Evolutionary conservation across 2,113 vertebrate genomes (phyloP), one percentile per base, ranked within the genome.

Genomic region (Acanthochromis polyacanthus): DNA sequence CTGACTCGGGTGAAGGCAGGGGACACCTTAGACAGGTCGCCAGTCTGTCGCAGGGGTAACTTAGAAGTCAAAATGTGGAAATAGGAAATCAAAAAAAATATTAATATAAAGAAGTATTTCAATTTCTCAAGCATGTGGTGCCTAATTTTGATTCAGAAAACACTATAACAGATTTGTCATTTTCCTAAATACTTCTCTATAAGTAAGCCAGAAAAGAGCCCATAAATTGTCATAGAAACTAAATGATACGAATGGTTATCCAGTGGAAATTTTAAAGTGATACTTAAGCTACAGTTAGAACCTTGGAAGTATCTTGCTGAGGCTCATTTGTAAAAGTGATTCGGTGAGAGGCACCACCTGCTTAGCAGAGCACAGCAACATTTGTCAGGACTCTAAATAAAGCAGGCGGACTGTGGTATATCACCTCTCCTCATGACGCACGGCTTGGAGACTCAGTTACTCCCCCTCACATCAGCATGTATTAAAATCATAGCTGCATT

Each of bases 371-470:
- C 80, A 45, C 3, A 65, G 73, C 59, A 62, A 86, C 81, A 89
- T 78, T 89, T 91, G 81, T 83, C 83, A 62, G 67, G 73, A 74
- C 67, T 85, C 84, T 89, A 93, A 91, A 93, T 80, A 91, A 88
- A 88, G 87, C 65, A 23, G n/a, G 30, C 12, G 0, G 62, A 53
- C 75, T 60, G 48, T 38, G 63, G 81, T 71, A 73, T 78, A 78
- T 77, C 66, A 38, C 52, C 63, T 78, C 80, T 19, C 58, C 50
- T 36, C 51, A 5, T 62, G 73, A 77, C 68, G 55, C 77, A 61
- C 0, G 59, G 67, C 22, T 19, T 52, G 30, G 16, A 68, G 70
- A 55, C 67, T 72, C 12, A 25, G 58, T 84, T 72, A 63, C 70
- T 28, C 23, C 23, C 51, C 28, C 60, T 22, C 15, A 22, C 43